A percentile compares a stretch with the other conserved stretches of the same genome.
phyloP scores from a whole-genome alignment of 2,797 vertebrate genomes.

The Podargus strigoides region DNA sequence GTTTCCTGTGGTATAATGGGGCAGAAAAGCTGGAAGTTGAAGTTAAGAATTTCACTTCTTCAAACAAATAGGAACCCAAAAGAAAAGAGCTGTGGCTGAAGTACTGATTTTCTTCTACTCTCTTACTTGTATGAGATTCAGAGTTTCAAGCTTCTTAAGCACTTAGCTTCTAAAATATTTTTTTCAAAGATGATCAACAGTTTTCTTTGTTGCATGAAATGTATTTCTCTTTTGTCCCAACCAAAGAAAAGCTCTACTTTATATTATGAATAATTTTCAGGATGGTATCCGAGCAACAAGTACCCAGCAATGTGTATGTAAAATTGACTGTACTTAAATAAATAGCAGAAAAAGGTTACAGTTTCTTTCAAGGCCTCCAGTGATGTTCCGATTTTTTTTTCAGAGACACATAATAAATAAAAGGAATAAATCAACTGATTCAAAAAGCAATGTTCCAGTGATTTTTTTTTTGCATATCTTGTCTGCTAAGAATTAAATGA shows the following conservation, averaged over 20 bases:
- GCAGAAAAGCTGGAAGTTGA: neutral
- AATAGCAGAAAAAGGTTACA: neutral
- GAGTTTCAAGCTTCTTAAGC: neutral
- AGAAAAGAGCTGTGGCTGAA: neutral
- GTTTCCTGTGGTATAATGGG: neutral
- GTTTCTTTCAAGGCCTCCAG: neutral
- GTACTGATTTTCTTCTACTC: neutral
- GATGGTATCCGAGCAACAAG: constrained; percentile 51
- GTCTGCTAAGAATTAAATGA: neutral
- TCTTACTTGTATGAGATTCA: neutral
- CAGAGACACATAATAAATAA: neutral
- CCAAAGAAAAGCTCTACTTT: neutral
- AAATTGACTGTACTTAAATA: neutral
- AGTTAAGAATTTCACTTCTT: neutral
- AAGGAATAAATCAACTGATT: neutral
- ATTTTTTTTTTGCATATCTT: neutral
- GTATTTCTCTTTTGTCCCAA: neutral
- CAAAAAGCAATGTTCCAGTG: neutral
- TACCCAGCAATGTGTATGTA: neutral
- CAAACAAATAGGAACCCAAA: neutral
- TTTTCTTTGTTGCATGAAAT: neutral
- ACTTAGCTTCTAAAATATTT: neutral
- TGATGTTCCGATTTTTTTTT: neutral
- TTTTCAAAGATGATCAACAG: neutral
- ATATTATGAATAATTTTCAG: neutral